These are phyloP conservation scores for Hydrotaea diabolus DNA, from an alignment of 2,888 invertebrate species.

Conservation along the genomic window DNA sequence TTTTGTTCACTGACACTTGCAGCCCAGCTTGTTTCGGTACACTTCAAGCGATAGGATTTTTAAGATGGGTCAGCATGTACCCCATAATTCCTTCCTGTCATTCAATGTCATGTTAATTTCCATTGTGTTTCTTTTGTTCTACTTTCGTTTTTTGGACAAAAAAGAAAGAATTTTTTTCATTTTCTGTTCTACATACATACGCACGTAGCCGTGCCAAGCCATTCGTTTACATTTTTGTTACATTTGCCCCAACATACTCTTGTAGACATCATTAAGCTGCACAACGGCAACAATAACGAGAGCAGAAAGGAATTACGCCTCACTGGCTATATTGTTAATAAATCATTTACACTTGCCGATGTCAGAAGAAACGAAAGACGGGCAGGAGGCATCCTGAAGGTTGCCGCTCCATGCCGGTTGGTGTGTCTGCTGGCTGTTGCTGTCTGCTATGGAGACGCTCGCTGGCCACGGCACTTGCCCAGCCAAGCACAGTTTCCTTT, in stretches of 20 bases:
- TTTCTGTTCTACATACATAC: not conserved
- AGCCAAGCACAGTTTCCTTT: slow-evolving; percentile 6
- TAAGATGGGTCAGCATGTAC: slow-evolving; percentile 1
- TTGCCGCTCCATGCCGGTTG: not conserved
- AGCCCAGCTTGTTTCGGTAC: not conserved
- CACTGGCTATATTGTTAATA: slow-evolving; percentile 64
- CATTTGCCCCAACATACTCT: slow-evolving; percentile 47
- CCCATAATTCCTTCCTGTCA: slow-evolving; percentile 50
- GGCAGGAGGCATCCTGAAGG: not conserved
- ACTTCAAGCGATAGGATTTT: slow-evolving; percentile 25
- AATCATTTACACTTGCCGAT: slow-evolving; percentile 66
- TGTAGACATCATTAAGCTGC: slow-evolving; percentile 47
- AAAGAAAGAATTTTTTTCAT: not conserved
- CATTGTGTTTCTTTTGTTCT: slow-evolving; percentile 6
- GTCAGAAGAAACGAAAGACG: slow-evolving; percentile 33
- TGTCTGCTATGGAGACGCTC: not conserved
- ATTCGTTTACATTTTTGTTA: slow-evolving; percentile 9
- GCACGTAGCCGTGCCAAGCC: not conserved
- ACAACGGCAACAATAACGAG: slow-evolving; percentile 20
- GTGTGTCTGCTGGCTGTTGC: not conserved
- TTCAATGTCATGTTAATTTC: slow-evolving; percentile 54
- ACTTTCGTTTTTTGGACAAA: not conserved
- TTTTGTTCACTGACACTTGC: too few relatives aligned
- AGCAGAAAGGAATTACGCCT: slow-evolving; percentile 48
- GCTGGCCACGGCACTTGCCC: slow-evolving; percentile 17